Conservation (phyloP, 2,113 vertebrate genomes). For the Prunella himalayana region DNA sequence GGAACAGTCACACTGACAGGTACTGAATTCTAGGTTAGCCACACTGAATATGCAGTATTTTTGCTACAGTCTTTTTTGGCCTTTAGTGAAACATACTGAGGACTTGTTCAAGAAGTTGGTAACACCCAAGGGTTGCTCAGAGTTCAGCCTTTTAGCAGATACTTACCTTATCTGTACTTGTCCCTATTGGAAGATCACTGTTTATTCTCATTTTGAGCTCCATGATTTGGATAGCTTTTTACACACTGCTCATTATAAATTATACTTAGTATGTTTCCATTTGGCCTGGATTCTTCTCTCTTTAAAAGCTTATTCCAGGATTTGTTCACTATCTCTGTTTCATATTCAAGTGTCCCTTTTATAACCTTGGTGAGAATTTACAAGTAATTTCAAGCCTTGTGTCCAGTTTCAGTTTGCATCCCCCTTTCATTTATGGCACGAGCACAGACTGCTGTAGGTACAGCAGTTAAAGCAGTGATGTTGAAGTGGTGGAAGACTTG, state of each 20-base stretch:
- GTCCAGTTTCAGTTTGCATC: slow-evolving; percentile 5
- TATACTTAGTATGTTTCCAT: slow-evolving; percentile 36
- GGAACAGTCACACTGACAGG: background rate
- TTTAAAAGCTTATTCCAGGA: slow-evolving; percentile 40
- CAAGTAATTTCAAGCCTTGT: slow-evolving; percentile 15
- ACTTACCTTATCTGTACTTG: slow-evolving; percentile 65
- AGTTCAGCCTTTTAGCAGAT: slow-evolving; percentile 69
- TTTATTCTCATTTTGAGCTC: slow-evolving; percentile 56
- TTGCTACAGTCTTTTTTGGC: background rate
- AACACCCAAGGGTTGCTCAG: slow-evolving; percentile 34
- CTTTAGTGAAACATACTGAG: background rate
- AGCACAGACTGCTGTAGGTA: background rate
- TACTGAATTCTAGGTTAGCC: background rate
- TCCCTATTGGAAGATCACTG: slow-evolving; percentile 48
- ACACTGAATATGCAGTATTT: background rate
- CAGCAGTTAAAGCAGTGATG: background rate
- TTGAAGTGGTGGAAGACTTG: background rate
- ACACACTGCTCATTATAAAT: slow-evolving; percentile 52
- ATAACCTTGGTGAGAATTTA: slow-evolving; percentile 52
- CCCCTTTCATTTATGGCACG: background rate
- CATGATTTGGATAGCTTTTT: slow-evolving; percentile 47
- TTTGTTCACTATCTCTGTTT: slow-evolving; percentile 50
- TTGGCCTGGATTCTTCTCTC: slow-evolving; percentile 37
- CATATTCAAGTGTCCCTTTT: slow-evolving; percentile 30
- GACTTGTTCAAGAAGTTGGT: background rate